Percentiles rank a stretch among this genome's conserved stretches.
These are phyloP conservation scores for Bradypodion ventrale DNA, from an alignment of 2,797 vertebrate species.

Conservation along the genomic window DNA sequence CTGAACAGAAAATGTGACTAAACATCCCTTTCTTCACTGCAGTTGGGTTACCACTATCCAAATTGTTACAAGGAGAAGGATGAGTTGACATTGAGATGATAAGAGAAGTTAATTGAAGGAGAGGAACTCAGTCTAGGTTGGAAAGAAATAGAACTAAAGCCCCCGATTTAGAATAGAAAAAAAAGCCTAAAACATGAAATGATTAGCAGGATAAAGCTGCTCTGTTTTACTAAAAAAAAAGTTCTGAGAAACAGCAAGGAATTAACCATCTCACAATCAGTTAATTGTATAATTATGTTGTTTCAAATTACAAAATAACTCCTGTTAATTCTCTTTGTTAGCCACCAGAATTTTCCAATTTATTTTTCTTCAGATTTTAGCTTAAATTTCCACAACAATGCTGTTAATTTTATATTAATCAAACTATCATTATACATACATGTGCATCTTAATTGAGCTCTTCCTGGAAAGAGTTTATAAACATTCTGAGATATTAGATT, in stretches of 20 bases:
- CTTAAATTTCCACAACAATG: not conserved
- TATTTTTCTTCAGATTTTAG: not conserved
- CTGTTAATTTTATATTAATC: not conserved
- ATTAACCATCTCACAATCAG: not conserved
- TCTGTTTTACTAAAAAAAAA: no score
- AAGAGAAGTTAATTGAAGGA: not conserved
- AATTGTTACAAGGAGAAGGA: not conserved
- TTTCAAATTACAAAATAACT: not conserved
- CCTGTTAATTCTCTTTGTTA: not conserved
- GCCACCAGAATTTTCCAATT: not conserved
- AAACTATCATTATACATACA: not conserved
- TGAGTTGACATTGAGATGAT: constrained; percentile 4
- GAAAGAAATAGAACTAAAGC: not conserved
- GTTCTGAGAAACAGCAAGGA: not conserved
- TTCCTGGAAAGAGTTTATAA: not conserved
- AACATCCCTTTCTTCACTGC: not conserved
- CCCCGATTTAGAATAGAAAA: not conserved
- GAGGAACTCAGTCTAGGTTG: not conserved
- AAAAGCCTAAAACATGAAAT: not conserved
- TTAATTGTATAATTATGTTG: not conserved
- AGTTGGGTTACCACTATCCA: not conserved
- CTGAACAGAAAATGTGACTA: constrained; percentile 1
- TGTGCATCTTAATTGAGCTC: constrained; percentile 35
- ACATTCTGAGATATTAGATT: not conserved
- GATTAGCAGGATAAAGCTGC: no score